These are phyloP conservation scores for Paramormyrops kingsleyae DNA, from an alignment of 2,113 vertebrate species.

Conservation along the genomic window DNA sequence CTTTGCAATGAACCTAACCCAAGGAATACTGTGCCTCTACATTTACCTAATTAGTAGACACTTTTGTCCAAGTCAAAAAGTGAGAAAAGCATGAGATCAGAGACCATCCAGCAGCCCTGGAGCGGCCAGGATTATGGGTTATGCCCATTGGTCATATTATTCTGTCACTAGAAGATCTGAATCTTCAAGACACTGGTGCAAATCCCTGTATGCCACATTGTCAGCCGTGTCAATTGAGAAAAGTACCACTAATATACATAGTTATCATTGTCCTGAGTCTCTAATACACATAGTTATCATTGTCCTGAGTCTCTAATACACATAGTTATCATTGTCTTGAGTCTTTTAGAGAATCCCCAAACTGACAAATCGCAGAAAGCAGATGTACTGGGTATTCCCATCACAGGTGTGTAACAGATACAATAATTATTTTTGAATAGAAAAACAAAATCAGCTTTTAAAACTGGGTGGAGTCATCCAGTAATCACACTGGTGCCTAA, in stretches of 20 bases:
- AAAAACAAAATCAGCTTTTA: background rate
- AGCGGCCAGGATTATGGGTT: background rate
- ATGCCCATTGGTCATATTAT: background rate
- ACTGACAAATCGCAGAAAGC: background rate
- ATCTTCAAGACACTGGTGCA: background rate
- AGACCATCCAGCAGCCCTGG: background rate
- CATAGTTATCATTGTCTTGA: too few species aligned
- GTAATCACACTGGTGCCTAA: background rate
- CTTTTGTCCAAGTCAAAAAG: background rate
- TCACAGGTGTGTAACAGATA: background rate
- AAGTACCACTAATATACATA: background rate
- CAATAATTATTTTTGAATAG: background rate
- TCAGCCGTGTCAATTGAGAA: background rate
- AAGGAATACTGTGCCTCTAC: background rate
- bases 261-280: too few species aligned
- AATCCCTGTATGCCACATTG: background rate
- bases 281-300: too few species aligned
- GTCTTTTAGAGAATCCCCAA: background rate
- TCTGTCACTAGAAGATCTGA: background rate
- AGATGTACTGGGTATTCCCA: background rate
- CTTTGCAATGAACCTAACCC: background rate
- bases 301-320: background rate
- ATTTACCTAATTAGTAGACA: background rate
- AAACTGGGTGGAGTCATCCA: background rate
- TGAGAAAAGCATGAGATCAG: background rate